Base-by-base conservation (phyloP, 2,888 invertebrate species). In the Lacanobia oleracea region DNA sequence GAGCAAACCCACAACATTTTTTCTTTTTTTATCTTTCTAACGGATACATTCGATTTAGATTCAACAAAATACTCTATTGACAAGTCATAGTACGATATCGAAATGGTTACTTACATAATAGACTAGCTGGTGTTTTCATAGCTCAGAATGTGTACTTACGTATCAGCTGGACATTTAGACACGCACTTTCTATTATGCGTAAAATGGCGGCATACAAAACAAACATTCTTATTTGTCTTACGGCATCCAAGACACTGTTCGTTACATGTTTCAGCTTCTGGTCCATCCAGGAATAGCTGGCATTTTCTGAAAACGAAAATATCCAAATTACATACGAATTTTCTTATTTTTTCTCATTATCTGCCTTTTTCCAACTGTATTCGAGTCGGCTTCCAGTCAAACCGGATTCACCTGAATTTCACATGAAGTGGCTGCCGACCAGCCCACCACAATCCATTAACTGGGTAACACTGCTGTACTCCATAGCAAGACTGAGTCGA, bases 201-300 rank as follows among this genome's bases (percentile, higher is more conserved):
- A 59, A 93, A 96, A 80, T 97, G 90, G 62, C 96, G 96, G 89
- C 99, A 99, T 0, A 97, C 97, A 53, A 96, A 94, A 89, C 99
- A 99, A 27, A 93, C 88, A 21, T 91, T 86, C 0, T 94, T 91
- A 57, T 96, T 90, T 6, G 93, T 89, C 59, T 96, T 92, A 82
- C 99, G 98, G 45, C 98, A 98, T 2, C 98, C 98, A 9, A 98
- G 91, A 90, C 99, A 99, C 88, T 98, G 96, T 2, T 94, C 89
- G 90, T 98, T 97, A 88, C 99, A 99, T 62, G 86, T 81, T 27
- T 92, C 91, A n/a, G 92, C 93, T 51, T 94, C 93, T 0, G 91
- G 90, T 0, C 94, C 95, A 40, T 92, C 92, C 0, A 91, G 88
- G 61, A 91, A 94, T 62, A 93, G 90, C 85, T 97, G 97, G 75